A percentile compares a stretch with the other conserved stretches of the same genome.
These are phyloP conservation scores for Erethizon dorsatum DNA, from an alignment of 2,797 vertebrate species.

Conservation along the genomic window DNA sequence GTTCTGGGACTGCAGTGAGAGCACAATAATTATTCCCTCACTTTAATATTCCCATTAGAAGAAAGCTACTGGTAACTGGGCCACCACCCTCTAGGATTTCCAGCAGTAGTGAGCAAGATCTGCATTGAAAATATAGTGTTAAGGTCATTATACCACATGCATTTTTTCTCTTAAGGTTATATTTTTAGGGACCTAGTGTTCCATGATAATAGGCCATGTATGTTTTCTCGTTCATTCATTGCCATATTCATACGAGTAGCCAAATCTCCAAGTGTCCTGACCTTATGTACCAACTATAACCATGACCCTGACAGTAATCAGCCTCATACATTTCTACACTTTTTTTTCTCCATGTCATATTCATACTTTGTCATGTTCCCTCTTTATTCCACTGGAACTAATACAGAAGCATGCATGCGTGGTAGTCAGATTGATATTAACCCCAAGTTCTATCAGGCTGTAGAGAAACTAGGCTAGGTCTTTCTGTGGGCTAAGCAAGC, in stretches of 20 bases:
- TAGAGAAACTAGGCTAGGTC: not conserved
- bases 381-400: slow-evolving; percentile 54
- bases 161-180: slow-evolving; percentile 52
- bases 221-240: slow-evolving; percentile 1
- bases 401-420: slow-evolving; percentile 5
- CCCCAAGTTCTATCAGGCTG: not conserved
- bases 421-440: slow-evolving; percentile 38
- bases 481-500: slow-evolving; percentile 14
- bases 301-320: slow-evolving; percentile 18
- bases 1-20: slow-evolving; percentile 37
- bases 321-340: not conserved
- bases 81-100: slow-evolving; percentile 53
- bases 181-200: slow-evolving; percentile 60
- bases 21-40: slow-evolving; percentile 62
- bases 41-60: slow-evolving; percentile 58
- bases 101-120: slow-evolving; percentile 31
- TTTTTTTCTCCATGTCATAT: slow-evolving; percentile 24
- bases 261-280: slow-evolving; percentile 5
- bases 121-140: slow-evolving; percentile 45
- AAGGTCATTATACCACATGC: slow-evolving; percentile 42
- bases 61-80: slow-evolving; percentile 60
- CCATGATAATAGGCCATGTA: slow-evolving; percentile 30
- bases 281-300: slow-evolving; percentile 37
- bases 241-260: not conserved
- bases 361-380: not conserved